Evolutionary conservation across 2,113 vertebrate genomes (phyloP).

Genomic region (Picathartes gymnocephalus): DNA sequence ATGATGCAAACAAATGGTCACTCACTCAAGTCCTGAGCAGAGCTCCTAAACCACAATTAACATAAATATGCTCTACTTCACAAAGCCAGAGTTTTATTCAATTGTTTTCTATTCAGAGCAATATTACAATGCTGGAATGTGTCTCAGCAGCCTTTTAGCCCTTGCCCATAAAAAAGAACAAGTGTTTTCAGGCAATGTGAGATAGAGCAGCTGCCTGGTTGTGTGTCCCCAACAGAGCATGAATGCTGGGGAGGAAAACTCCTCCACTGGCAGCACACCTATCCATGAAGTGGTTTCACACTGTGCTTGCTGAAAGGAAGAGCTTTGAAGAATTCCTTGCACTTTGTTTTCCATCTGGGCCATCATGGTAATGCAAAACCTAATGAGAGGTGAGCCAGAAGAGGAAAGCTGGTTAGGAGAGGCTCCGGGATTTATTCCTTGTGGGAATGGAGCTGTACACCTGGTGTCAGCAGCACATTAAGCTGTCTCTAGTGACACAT

Average conservation of each 20-base stretch:
- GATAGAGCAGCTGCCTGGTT: not conserved
- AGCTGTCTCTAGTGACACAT: not conserved
- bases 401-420: not conserved
- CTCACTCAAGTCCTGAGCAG: not conserved
- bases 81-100: not conserved
- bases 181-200: not conserved
- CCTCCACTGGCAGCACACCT: not conserved
- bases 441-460: not conserved
- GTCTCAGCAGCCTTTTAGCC: not conserved
- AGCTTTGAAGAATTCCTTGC: not conserved
- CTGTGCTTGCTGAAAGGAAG: not conserved
- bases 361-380: not conserved
- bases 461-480: not conserved
- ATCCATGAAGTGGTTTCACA: not conserved
- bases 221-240: not conserved
- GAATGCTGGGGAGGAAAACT: not conserved
- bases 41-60: conserved; percentile 23
- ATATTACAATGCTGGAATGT: not conserved
- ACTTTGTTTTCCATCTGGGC: not conserved
- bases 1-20: conserved; percentile 3
- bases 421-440: not conserved
- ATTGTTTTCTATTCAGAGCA: not conserved
- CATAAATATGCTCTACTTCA: not conserved
- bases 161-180: not conserved
- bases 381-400: not conserved